A percentile compares a stretch with the other conserved stretches of the same genome.
Conservation (phyloP, 1,140 invertebrate species). For the Saccostrea glomerata region DNA sequence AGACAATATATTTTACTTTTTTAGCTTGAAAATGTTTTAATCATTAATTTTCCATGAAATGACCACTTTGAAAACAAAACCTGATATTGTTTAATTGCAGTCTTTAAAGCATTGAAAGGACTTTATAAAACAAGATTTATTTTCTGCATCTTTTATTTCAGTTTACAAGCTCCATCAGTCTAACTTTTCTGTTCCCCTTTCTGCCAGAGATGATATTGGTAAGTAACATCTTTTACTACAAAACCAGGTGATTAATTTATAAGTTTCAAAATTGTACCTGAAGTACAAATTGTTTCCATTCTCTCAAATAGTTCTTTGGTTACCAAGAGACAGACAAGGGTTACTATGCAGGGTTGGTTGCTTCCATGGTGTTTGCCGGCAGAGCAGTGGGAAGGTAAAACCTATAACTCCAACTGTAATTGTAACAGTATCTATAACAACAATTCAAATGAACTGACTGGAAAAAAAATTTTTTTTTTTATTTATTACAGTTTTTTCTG, state of each 20-base stretch:
- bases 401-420: neutral
- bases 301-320: constrained; percentile 71
- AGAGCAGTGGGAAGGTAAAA: constrained; percentile 72
- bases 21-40: too few species aligned
- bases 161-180: constrained; percentile 72
- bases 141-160: constrained; percentile 57
- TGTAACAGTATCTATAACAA: neutral
- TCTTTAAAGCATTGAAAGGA: too few species aligned
- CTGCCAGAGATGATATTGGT: constrained; percentile 77
- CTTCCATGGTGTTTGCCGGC: constrained; percentile 74
- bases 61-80: too few species aligned
- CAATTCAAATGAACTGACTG: neutral
- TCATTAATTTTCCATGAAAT: too few species aligned
- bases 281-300: constrained; percentile 36
- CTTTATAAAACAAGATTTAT: too few species aligned
- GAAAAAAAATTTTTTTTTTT: neutral
- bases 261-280: neutral
- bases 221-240: constrained; percentile 44
- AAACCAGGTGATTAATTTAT: neutral
- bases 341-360: constrained; percentile 74
- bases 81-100: too few species aligned
- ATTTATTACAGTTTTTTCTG: constrained; percentile 73
- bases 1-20: too few species aligned
- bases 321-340: constrained; percentile 75
- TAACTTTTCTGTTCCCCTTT: constrained; percentile 75